These are phyloP conservation scores for Andrena haemorrhoa DNA, from an alignment of 2,888 invertebrate genomes.

Conservation along the genomic window DNA sequence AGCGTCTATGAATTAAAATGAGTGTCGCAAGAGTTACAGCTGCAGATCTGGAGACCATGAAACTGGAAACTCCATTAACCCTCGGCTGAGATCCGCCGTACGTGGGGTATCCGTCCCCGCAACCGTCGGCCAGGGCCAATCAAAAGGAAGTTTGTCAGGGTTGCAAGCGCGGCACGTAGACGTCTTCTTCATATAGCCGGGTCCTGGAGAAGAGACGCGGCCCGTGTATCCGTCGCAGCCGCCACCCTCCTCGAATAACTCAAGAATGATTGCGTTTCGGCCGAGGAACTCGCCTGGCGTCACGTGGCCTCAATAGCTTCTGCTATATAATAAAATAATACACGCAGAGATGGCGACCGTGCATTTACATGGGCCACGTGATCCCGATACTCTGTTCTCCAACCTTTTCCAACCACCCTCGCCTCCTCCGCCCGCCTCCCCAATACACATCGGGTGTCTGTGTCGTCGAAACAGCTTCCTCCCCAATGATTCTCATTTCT, in stretches of 20 bases:
- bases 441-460: constrained; percentile 36
- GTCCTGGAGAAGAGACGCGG: constrained; percentile 4
- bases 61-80: constrained; percentile 34
- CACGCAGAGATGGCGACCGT: constrained; percentile 48
- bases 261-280: constrained; percentile 81
- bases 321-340: constrained; percentile 74
- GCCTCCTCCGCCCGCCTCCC: background rate
- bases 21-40: background rate
- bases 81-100: constrained; percentile 26
- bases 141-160: constrained; percentile 77
- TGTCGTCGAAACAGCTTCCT: constrained; percentile 1
- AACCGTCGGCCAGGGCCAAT: constrained; percentile 59
- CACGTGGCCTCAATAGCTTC: constrained; percentile 81
- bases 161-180: constrained; percentile 47
- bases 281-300: constrained; percentile 71
- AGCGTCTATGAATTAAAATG: background rate
- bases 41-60: constrained; percentile 12
- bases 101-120: constrained; percentile 31
- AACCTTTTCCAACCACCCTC: constrained; percentile 10
- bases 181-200: constrained; percentile 48
- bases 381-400: constrained; percentile 44
- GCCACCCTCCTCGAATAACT: constrained; percentile 80
- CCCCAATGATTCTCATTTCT: constrained; percentile 3
- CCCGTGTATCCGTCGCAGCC: constrained; percentile 54
- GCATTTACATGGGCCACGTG: constrained; percentile 65